These are phyloP conservation scores for Tadarida brasiliensis DNA, from an alignment of 2,797 vertebrate genomes.

Conservation along the genomic window DNA sequence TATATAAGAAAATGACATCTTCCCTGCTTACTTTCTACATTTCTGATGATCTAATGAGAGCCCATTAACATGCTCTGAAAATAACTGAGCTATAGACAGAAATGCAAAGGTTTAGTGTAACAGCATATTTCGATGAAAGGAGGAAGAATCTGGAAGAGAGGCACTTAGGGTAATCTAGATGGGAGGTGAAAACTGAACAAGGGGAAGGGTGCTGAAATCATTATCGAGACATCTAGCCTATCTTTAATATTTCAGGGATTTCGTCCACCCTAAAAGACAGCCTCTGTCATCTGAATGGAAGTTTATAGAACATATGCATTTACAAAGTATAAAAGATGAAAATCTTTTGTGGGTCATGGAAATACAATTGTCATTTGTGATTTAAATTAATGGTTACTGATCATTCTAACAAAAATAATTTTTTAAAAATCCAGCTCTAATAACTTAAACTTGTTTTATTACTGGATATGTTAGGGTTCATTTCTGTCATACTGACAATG, in stretches of 20 bases:
- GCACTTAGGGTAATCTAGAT: neutral
- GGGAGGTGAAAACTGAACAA: neutral
- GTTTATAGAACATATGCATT: neutral
- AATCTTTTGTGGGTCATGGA: neutral
- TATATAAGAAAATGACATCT: neutral
- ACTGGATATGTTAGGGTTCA: neutral
- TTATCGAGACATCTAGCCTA: neutral
- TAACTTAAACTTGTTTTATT: constrained; percentile 40
- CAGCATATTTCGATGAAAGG: neutral
- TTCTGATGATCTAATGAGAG: neutral
- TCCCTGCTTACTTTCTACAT: neutral
- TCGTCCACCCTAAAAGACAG: neutral
- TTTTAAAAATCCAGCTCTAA: constrained; percentile 3
- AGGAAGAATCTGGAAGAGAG: neutral
- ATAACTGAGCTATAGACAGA: neutral
- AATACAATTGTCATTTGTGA: neutral
- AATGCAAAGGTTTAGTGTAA: neutral
- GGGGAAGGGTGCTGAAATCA: neutral
- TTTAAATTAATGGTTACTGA: constrained; percentile 36
- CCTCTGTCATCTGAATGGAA: neutral
- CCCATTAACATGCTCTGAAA: neutral
- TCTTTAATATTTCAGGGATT: neutral
- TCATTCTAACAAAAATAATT: constrained; percentile 22
- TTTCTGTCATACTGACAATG: neutral
- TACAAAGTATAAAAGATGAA: neutral